Base-by-base conservation (phyloP, 2,113 vertebrate genomes). In the Aramus guarauna region DNA sequence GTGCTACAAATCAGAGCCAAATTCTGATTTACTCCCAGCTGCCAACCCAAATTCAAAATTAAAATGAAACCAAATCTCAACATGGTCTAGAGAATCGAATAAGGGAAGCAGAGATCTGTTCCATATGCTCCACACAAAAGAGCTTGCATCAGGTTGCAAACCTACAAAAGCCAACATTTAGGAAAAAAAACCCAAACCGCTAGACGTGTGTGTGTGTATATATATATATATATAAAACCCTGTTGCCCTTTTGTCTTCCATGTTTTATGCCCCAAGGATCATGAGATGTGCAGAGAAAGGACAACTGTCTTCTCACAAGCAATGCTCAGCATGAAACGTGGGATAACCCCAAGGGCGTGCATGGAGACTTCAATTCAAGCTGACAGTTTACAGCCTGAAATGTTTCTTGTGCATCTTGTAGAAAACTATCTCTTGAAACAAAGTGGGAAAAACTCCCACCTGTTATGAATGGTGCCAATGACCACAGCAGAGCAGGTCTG, bases 1-100 rank as follows among this genome's bases (percentile, higher is more conserved):
- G 85, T 92, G 90, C 85, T 79, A 74, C 60, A 75, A 80, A 66
- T 48, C 85, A 74, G 69, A 88, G 85, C 43, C 92, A 60, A 88
- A 90, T 37, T 16, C 21, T 26, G 13, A 60, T 50, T 52, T 30
- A 27, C 14, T 80, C 34, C 18, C 39, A 69, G 48, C 75, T 78
- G 66, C 48, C 80, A 75, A 55, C 34, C 34, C 73, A 58, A 85
- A 73, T 37, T 41, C 48, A 14, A 62, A 36, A 41, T 43, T 6
- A 19, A 73, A 69, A 36, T 11, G 6, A 81, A 62, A 76, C 75
- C 76, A 91, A 69, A 37, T 41, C 75, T 88, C 29, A 3, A 39
- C 63, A 29, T 4, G n/a, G 26, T 16, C 29, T 8, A 21, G 34
- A 71, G 52, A 67, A 26, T 4, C 1, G 2, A 45, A 30, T 7